These are phyloP conservation scores for Masnerella sp. DNA, from an alignment of 2,888 invertebrate species.

Conservation along the genomic window DNA sequence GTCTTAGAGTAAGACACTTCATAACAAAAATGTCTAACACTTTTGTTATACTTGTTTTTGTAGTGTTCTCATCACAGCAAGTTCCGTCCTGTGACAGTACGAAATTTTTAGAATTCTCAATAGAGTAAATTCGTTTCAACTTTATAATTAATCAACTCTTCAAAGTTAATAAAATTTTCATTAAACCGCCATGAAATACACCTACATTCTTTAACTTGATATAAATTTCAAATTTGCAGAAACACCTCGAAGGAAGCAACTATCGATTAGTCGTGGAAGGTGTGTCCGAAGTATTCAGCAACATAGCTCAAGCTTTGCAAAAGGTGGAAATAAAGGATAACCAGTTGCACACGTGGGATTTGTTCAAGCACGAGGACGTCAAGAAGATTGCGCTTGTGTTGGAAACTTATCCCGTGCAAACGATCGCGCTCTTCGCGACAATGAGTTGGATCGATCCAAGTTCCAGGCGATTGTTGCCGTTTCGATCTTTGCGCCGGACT, in stretches of 20 bases:
- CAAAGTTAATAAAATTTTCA: no score
- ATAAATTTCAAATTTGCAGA: constrained; percentile 14
- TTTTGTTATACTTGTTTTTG: no score
- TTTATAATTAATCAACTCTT: no score
- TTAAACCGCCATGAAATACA: no score
- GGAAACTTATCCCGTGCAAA: constrained; percentile 68
- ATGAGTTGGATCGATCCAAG: constrained; percentile 59
- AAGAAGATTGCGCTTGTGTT: constrained; percentile 69
- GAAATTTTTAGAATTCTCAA: no score
- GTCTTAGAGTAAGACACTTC: no score
- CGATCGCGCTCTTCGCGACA: constrained; percentile 66
- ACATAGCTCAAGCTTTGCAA: constrained; percentile 64
- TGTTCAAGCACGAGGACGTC: constrained; percentile 66
- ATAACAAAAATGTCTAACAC: no score
- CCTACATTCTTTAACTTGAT: not conserved
- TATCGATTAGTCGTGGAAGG: constrained; percentile 67
- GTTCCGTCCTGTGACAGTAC: no score
- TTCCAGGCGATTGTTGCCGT: constrained; percentile 27
- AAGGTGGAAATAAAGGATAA: constrained; percentile 49
- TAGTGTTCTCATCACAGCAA: no score
- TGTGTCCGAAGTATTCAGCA: constrained; percentile 65
- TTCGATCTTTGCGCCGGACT: constrained; percentile 60
- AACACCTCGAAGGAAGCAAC: constrained; percentile 43
- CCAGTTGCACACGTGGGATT: constrained; percentile 66
- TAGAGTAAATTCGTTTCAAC: no score